These are phyloP conservation scores for Probosciger aterrimus DNA, from an alignment of 2,113 vertebrate genomes.

Conservation along the genomic window DNA sequence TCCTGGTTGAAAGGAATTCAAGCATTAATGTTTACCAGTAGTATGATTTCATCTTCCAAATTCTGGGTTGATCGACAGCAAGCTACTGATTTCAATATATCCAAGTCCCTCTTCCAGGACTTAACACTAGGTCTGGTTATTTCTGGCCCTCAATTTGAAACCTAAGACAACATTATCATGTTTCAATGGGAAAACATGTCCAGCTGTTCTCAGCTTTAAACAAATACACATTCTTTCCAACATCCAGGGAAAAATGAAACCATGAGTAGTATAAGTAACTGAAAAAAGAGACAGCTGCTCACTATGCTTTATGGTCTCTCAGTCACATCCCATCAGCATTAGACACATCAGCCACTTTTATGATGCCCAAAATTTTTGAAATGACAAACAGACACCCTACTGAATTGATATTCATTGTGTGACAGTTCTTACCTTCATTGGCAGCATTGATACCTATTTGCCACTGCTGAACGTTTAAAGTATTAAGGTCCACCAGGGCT, in stretches of 20 bases:
- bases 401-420: not conserved
- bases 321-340: not conserved
- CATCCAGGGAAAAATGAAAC: not conserved
- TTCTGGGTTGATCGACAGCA: not conserved
- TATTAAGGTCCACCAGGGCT: not conserved
- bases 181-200: constrained; percentile 11
- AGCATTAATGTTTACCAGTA: not conserved
- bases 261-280: not conserved
- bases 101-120: not conserved
- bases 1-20: not conserved
- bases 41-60: not conserved
- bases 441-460: not conserved
- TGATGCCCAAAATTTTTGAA: not conserved
- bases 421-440: not conserved
- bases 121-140: not conserved
- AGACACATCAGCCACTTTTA: not conserved
- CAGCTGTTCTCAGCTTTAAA: constrained; percentile 39
- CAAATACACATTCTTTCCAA: constrained; percentile 42
- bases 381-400: not conserved
- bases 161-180: not conserved
- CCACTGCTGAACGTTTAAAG: not conserved
- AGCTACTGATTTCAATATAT: not conserved
- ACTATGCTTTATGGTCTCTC: not conserved
- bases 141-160: constrained; percentile 32
- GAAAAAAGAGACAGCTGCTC: not conserved